A percentile compares a stretch with the other conserved stretches of the same genome.
These are phyloP conservation scores for Enoplosus armatus DNA, from an alignment of 2,797 vertebrate species.

Conservation along the genomic window DNA sequence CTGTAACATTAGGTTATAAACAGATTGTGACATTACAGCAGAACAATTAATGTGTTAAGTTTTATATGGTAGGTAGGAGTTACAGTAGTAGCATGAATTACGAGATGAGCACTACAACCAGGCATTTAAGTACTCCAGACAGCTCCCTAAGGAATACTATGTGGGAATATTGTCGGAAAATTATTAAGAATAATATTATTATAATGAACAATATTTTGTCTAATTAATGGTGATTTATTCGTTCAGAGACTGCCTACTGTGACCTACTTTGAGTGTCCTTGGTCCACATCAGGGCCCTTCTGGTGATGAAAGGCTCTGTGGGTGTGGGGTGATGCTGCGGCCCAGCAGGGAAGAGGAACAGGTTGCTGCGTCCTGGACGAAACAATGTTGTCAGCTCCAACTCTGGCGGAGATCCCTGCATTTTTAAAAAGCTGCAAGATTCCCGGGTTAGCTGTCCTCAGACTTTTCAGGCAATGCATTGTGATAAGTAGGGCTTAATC, in stretches of 20 bases:
- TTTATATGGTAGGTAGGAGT: background rate
- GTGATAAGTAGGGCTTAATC: constrained; percentile 47
- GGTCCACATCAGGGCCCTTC: constrained; percentile 62
- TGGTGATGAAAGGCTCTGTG: constrained; percentile 73
- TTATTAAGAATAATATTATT: background rate
- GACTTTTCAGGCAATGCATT: constrained; percentile 83
- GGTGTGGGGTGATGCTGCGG: constrained; percentile 68
- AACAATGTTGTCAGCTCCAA: constrained; percentile 66
- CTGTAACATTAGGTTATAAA: background rate
- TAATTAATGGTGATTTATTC: constrained; percentile 24
- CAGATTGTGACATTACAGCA: background rate
- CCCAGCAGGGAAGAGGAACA: constrained; percentile 66
- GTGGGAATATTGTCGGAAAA: background rate
- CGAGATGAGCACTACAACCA: background rate
- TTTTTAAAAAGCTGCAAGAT: constrained; percentile 77
- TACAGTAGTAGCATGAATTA: background rate
- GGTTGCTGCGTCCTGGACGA: constrained; percentile 69
- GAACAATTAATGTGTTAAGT: background rate
- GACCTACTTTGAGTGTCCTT: constrained; percentile 77
- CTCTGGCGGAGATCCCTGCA: constrained; percentile 68
- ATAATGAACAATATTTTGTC: background rate
- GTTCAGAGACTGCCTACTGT: background rate
- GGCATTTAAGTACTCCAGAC: background rate
- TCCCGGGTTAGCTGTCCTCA: constrained; percentile 76
- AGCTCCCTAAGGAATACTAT: background rate